Evolutionary conservation across 2,113 vertebrate genomes (phyloP).

Genomic region (Nycticryphes semicollaris): DNA sequence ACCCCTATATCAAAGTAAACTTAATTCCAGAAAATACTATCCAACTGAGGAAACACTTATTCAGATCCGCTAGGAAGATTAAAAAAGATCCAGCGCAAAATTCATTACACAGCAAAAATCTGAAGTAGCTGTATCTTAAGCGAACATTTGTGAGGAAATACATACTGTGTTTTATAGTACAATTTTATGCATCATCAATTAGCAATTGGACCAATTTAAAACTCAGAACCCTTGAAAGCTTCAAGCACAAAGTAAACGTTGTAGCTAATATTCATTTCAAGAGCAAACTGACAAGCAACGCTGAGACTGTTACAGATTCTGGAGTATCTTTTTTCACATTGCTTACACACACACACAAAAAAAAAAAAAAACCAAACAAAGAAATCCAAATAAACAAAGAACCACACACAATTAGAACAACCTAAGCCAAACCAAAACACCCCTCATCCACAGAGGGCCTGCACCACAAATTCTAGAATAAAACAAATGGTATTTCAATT

Average conservation of each 20-base stretch:
- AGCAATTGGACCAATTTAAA: constrained; percentile 1
- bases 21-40: neutral
- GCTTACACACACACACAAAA: neutral
- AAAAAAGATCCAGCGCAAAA: neutral
- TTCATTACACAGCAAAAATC: neutral
- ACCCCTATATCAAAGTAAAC: neutral
- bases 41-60: neutral
- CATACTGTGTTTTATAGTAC: neutral
- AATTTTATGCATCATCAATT: constrained; percentile 44
- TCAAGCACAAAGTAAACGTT: neutral
- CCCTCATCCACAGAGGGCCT: neutral
- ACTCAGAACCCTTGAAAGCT: constrained; percentile 2
- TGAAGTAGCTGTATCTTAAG: neutral
- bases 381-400: neutral
- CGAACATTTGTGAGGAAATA: neutral
- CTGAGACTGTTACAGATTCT: neutral
- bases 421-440: neutral
- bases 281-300: neutral
- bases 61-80: neutral
- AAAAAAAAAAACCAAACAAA: neutral
- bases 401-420: neutral
- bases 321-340: neutral
- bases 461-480: neutral
- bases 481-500: neutral
- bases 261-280: neutral